Percentiles rank a stretch among this genome's conserved stretches.
Evolutionary conservation across 2,113 vertebrate genomes (phyloP).

Genomic region (Mobula hypostoma): DNA sequence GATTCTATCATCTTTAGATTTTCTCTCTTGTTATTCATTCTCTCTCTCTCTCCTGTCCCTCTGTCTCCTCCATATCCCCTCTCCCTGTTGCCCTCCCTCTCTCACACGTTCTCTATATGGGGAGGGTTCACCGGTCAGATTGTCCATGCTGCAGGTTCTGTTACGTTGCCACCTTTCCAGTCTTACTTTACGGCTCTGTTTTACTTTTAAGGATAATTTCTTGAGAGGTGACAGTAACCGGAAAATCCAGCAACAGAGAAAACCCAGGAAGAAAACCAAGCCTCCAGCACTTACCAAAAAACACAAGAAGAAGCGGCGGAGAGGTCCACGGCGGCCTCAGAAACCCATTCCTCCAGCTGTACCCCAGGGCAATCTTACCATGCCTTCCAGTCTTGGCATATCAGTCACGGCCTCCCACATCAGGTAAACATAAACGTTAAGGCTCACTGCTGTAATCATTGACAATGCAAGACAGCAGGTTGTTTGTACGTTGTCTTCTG

Average conservation of each 20-base stretch:
- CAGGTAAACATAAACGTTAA: conserved; percentile 60
- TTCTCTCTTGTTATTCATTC: background rate
- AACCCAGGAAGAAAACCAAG: conserved; percentile 98
- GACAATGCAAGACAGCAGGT: background rate
- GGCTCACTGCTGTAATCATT: background rate
- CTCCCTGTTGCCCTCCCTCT: background rate
- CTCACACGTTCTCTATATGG: too few relatives aligned
- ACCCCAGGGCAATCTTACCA: conserved; percentile 93
- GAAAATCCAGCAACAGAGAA: conserved; percentile 92
- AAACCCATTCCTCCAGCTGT: conserved; percentile 95
- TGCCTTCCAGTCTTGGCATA: conserved; percentile 86
- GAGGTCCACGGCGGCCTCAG: conserved; percentile 86
- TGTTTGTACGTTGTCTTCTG: background rate
- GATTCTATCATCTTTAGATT: background rate
- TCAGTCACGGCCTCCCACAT: conserved; percentile 74
- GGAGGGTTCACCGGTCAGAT: too few relatives aligned
- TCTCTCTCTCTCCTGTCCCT: background rate
- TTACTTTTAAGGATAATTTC: conserved; percentile 82
- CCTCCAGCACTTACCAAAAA: conserved; percentile 98
- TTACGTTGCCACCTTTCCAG: background rate
- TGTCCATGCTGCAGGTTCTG: background rate
- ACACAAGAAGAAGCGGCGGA: conserved; percentile 96
- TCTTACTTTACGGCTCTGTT: background rate
- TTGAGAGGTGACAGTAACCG: conserved; percentile 89
- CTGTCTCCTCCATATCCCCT: too few relatives aligned